A percentile compares a stretch with the other conserved stretches of the same genome.
Conservation (phyloP, 2,797 vertebrate genomes). For the Xiphorhynchus erythropygius region DNA sequence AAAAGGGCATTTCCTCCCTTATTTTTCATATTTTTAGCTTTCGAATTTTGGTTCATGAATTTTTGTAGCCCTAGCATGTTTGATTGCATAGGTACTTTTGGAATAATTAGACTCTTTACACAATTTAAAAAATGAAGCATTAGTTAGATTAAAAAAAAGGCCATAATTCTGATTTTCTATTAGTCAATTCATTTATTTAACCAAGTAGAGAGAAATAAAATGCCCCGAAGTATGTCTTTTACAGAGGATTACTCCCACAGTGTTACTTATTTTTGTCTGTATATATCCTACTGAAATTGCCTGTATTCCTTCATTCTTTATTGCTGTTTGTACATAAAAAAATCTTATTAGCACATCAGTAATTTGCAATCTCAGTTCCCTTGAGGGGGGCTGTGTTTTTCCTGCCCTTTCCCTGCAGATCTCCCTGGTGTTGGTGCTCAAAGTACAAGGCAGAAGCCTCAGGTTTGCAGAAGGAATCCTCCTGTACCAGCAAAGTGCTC, state of each 20-base stretch:
- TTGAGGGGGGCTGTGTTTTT: neutral
- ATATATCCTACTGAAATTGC: neutral
- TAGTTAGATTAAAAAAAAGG: neutral
- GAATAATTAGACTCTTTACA: neutral
- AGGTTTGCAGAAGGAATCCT: neutral
- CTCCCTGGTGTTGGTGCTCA: neutral
- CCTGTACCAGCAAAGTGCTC: neutral
- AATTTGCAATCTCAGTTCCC: neutral
- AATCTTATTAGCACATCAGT: slow-evolving; percentile 22
- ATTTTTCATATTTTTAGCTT: neutral
- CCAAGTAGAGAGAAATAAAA: neutral
- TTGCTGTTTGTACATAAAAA: neutral
- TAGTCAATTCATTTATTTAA: slow-evolving; percentile 3
- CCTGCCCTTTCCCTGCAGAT: neutral
- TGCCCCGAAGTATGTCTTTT: neutral
- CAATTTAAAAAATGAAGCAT: neutral
- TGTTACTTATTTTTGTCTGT: neutral
- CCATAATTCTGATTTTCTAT: neutral
- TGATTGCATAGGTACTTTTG: neutral
- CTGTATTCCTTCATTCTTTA: neutral
- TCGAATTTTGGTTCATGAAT: neutral
- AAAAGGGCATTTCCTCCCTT: neutral
- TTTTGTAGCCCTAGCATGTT: neutral
- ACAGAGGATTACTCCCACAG: neutral
- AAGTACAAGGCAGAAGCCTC: neutral